Evolutionary conservation across 64 coral and sea anemone genomes (phyloP), one percentile per base, ranked within the genome.

Genomic region (Actinia equina): DNA sequence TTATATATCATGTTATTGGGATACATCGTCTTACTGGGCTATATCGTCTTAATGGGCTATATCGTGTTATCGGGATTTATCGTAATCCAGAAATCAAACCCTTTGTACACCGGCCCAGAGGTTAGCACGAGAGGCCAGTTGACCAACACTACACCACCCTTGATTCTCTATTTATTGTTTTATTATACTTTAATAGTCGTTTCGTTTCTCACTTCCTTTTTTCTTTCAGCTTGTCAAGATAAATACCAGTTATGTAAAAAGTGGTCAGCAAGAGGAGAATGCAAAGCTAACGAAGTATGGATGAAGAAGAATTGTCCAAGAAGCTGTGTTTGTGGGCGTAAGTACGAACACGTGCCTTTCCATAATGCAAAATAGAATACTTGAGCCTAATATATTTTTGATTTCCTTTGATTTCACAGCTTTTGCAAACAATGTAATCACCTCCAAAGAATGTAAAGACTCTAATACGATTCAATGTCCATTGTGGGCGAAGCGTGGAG

Each of bases 251-350:
- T 41, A 2, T 89, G 79, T 19, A 41, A 43, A 6, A 89, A 17
- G 13, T 89, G 79, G 88, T 67, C 79, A 43, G 15, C n/a, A 12
- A 49, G 67, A 67, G 78, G 79, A 19, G 79, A 89, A 69, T 89
- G 88, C 46, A 20, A 58, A 17, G 30, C 27, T 3, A 89, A 89
- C 57, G n/a, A 89, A 49, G 59, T 12, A 17, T 89, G 88, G 88
- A 89, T 89, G 88, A 83, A 63, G 41, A 23, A 19, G 67, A 69
- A 89, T 79, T 89, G 88, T 37, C 43, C 19, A 78, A 89, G 79
- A 55, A 89, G 88, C 15, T 89, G 88, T 23, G 69, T 74, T 26
- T 74, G 69, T 74, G 25, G 27, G 41, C 11, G 26, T 74, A 74
- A 74, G 69, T 74, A 74, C 13, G 12, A 25, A 6, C 30, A 37